A percentile compares a stretch with the other conserved stretches of the same genome.
Conservation (phyloP, 2,113 vertebrate genomes). For the Sylvicapra grimmia region DNA sequence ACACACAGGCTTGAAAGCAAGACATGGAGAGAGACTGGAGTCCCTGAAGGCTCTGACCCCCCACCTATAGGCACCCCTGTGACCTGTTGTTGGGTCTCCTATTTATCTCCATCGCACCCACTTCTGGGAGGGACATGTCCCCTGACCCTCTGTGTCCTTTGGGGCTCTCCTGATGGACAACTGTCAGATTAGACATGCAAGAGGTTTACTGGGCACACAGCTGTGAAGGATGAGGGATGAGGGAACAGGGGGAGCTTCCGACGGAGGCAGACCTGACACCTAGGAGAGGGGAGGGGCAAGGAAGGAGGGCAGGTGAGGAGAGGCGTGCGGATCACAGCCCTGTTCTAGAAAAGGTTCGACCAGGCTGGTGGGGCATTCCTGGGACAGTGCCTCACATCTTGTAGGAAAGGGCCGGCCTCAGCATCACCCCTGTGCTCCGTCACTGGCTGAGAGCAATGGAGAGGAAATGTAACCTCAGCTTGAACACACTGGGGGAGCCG, state of each 20-base stretch:
- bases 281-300: background rate
- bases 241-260: background rate
- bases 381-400: background rate
- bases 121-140: background rate
- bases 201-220: background rate
- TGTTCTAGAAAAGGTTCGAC: background rate
- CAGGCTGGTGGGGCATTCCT: background rate
- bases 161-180: background rate
- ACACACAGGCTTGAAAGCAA: background rate
- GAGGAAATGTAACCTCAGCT: background rate
- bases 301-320: background rate
- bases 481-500: fast-evolving
- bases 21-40: background rate
- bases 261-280: fast-evolving
- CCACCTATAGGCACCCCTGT: background rate
- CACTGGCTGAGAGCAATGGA: background rate
- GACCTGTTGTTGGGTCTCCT: background rate
- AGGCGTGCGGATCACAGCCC: background rate
- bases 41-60: background rate
- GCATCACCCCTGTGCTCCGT: background rate
- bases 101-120: background rate
- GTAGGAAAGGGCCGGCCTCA: background rate
- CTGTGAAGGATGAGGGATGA: background rate
- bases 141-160: background rate
- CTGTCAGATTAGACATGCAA: background rate